Conservation (phyloP, 2,888 invertebrate genomes). For the Plebejus anna region DNA sequence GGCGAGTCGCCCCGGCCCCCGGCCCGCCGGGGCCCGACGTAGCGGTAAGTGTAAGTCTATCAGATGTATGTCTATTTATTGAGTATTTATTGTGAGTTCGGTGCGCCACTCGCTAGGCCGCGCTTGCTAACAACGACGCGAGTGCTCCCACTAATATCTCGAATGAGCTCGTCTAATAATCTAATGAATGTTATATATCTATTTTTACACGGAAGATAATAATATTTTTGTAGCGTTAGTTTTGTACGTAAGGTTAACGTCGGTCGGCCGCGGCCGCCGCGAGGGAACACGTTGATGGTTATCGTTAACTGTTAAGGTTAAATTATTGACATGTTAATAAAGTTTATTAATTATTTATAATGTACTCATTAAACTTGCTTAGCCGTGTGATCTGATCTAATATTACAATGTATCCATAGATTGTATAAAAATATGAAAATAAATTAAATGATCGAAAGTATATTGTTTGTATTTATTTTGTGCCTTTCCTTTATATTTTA, state of each 20-base stretch:
- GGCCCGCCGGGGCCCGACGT: constrained; percentile 54
- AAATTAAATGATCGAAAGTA: constrained; percentile 74
- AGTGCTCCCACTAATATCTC: constrained; percentile 74
- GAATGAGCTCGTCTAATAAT: constrained; percentile 64
- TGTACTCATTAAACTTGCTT: constrained; percentile 73
- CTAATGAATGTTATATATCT: constrained; percentile 72
- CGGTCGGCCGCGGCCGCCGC: constrained; percentile 50
- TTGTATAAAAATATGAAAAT: constrained; percentile 73
- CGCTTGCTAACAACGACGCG: constrained; percentile 67
- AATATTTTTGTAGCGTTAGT: constrained; percentile 59
- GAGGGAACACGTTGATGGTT: constrained; percentile 75
- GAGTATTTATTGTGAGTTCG: constrained; percentile 65
- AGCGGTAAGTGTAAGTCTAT: constrained; percentile 60
- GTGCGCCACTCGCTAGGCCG: constrained; percentile 45
- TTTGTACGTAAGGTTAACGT: constrained; percentile 59
- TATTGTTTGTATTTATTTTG: constrained; percentile 62
- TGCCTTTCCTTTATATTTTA: not conserved
- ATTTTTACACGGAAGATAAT: constrained; percentile 63
- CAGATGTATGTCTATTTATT: constrained; percentile 63
- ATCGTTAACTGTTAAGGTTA: constrained; percentile 62
- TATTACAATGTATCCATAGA: constrained; percentile 69
- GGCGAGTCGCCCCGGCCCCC: not conserved
- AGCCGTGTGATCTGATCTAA: constrained; percentile 78
- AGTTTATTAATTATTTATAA: constrained; percentile 69
- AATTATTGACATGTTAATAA: constrained; percentile 73